phyloP scores from a whole-genome alignment of 2,797 vertebrate species.

The Chelon auratus region DNA sequence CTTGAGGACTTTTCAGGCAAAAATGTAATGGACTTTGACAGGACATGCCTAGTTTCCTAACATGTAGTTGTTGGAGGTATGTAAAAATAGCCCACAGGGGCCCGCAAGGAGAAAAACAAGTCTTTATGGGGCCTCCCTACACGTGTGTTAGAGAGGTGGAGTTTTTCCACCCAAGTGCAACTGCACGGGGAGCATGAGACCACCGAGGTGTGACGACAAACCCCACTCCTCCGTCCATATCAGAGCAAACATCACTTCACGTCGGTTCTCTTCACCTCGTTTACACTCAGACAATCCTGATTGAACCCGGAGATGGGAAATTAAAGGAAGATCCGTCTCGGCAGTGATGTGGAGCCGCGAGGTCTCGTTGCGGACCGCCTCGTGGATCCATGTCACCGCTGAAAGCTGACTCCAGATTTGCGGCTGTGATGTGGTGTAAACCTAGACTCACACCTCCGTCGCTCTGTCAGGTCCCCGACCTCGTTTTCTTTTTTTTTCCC shows the following conservation, averaged over 20 bases:
- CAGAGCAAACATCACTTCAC: background rate
- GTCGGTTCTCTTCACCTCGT: background rate
- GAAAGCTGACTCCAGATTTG: constrained; percentile 54
- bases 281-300: background rate
- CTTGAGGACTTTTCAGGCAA: too few species aligned
- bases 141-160: constrained; percentile 51
- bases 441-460: constrained; percentile 31
- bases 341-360: constrained; percentile 7
- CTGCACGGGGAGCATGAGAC: constrained; percentile 53
- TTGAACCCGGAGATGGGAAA: constrained; percentile 3
- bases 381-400: constrained; percentile 27
- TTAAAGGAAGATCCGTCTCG: background rate
- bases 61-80: constrained; percentile 21
- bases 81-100: constrained; percentile 29
- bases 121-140: constrained; percentile 31
- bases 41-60: constrained; percentile 22
- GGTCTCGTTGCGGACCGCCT: constrained; percentile 7
- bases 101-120: constrained; percentile 45
- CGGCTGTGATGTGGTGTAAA: constrained; percentile 45
- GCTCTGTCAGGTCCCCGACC: constrained; percentile 41
- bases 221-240: background rate
- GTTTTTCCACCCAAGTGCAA: constrained; percentile 69
- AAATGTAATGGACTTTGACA: background rate
- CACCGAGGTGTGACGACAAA: constrained; percentile 65
- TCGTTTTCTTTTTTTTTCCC: constrained; percentile 48